Base-by-base conservation (phyloP, 2,113 vertebrate species). In the Amphilophus citrinellus region DNA sequence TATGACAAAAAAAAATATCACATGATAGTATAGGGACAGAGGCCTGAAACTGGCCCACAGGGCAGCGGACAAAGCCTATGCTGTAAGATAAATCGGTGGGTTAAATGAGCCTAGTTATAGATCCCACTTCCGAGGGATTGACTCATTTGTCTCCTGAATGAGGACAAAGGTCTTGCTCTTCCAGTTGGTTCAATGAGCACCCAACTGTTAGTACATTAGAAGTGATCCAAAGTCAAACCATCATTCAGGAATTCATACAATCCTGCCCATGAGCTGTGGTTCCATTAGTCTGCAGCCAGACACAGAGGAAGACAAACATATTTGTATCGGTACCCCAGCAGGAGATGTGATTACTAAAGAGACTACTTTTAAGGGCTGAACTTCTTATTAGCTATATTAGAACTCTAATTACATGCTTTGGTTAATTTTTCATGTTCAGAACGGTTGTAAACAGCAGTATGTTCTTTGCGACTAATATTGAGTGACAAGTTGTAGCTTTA, bases 151-250 rank as follows among this genome's bases (percentile, higher is more conserved):
- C 37, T 87, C 81, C 82, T 90, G 50, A 80, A 66, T 84, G 61
- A 93, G 91, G 88, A 90, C 84, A 85, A 82, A 91, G 84, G 87
- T 89, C 68, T 63, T 53, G 61, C 59, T 71, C 84, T 89, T 88
- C 88, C 13, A 79, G 44, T 53, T 89, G 60, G 92, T 91, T 95
- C 93, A 91, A 59, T 95, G 84, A 91, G 13, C 76, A 39, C 27
- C 80, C 62, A 30, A 77, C 88, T 88, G 89, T 94, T 94, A 73
- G 68, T 30, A 93, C 90, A 92, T 95, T 93, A 94, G 79, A 56
- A 77, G 4, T 88, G 75, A 91, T 89, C 81, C 75, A 86, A 93
- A 80, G 85, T 88, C 85, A 85, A 88, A 65, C 75, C 84, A 76
- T 76, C 83, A 75, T 85, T 39, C 78, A 76, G 79, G 57, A 86